Base-by-base conservation (phyloP, 2,797 vertebrate species). In the Saguinus oedipus region DNA sequence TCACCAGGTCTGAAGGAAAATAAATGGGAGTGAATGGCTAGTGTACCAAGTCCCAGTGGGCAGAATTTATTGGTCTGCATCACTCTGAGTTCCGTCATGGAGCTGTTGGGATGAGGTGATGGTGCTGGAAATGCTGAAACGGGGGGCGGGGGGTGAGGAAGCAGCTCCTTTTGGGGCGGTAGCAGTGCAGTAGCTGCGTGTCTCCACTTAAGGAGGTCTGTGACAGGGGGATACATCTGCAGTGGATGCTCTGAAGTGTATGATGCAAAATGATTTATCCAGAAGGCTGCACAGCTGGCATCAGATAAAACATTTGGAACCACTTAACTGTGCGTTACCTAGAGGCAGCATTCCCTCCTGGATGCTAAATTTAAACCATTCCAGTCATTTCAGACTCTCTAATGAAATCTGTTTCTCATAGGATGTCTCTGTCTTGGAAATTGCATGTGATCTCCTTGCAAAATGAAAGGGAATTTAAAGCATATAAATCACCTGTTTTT, bases 291-390 rank as follows among this genome's bases (percentile, higher is more conserved):
- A 75, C 92, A 92, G 90, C 94, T 97, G 97, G 95, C 97, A 93
- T 93, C 85, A 81, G 92, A 96, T 95, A 74, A 97, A 93, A 89
- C 95, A 97, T 95, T 91, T 95, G 97, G 90, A 97, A 96, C 96
- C 92, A 19, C 87, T 98, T 85, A 79, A 46, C 55, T n/a, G 74
- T 91, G 30, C 2, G 1, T 94, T 97, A 98, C 97, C 95, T 97
- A 96, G 90, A 93, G 96, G 96, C 97, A 93, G 75, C 64, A 30
- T 95, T 96, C 84, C 53, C 93, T 94, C 83, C 12, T 22, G 13
- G 3, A 0, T 5, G 82, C 95, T 97, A 96, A 97, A 97, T 96
- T 96, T 95, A 96, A 97, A 97, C 95, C 87, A 94, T 93, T 88
- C 95, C 68, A 96, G 92, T 88, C 94, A 90, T 96, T 97, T 94